A percentile compares a stretch with the other conserved stretches of the same genome.
These are phyloP conservation scores for Ardeotis arabs DNA, from an alignment of 2,113 vertebrate species.

Conservation along the genomic window DNA sequence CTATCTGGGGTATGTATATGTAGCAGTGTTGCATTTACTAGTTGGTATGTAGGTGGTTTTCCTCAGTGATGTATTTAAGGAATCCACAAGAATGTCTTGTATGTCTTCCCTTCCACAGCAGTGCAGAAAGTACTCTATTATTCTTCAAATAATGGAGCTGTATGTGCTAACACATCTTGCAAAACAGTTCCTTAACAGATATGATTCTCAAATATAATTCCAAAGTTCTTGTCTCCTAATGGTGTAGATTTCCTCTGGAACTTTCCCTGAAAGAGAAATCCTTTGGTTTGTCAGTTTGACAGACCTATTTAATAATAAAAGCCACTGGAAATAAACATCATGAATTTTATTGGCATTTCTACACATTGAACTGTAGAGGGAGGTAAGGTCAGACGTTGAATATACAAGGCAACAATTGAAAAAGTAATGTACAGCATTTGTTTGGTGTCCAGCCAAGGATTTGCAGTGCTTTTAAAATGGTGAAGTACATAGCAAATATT, in stretches of 20 bases:
- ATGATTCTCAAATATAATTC: neutral
- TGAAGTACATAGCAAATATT: conserved; percentile 21
- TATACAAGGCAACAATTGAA: conserved; percentile 20
- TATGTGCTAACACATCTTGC: neutral
- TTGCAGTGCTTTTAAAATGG: conserved; percentile 39
- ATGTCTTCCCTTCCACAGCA: neutral
- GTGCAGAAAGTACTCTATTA: neutral
- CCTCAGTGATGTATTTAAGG: neutral
- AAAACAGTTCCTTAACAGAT: neutral
- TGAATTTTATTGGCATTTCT: conserved; percentile 21
- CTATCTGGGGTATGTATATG: neutral
- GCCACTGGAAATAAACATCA: neutral
- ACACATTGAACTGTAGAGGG: conserved; percentile 16
- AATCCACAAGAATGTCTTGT: neutral
- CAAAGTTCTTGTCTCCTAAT: neutral
- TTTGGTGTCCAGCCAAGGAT: conserved; percentile 36
- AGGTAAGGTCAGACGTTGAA: conserved; percentile 22
- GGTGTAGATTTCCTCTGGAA: neutral
- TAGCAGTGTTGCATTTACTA: neutral
- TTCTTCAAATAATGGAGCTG: neutral
- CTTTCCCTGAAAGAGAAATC: neutral
- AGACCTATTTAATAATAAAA: conserved; percentile 10
- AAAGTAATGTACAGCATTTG: conserved; percentile 23
- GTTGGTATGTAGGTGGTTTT: neutral
- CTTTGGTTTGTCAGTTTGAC: neutral